phyloP scores from a whole-genome alignment of 2,888 invertebrate genomes.

The Germaria angustata region DNA sequence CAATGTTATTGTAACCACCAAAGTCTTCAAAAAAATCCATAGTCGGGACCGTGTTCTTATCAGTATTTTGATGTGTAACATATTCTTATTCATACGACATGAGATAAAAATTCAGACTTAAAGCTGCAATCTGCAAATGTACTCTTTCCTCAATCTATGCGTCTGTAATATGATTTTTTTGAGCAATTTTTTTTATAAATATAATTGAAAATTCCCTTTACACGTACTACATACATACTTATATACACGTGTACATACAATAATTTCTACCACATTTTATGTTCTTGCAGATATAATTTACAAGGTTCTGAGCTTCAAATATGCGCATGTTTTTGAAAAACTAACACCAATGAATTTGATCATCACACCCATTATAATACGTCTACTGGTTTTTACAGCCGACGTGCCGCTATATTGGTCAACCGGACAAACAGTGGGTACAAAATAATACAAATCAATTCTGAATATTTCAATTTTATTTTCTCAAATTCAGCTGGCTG shows the following conservation, averaged over 20 bases:
- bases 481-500: conserved; percentile 80
- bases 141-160: too few relatives aligned
- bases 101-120: too few relatives aligned
- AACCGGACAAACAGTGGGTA: conserved; percentile 81
- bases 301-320: conserved; percentile 79
- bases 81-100: too few relatives aligned
- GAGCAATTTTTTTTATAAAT: too few relatives aligned
- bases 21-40: too few relatives aligned
- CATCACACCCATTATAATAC: conserved; percentile 81
- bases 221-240: too few relatives aligned
- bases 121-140: too few relatives aligned
- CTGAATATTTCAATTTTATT: neutral
- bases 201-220: too few relatives aligned
- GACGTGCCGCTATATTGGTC: conserved; percentile 81
- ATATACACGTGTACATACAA: neutral
- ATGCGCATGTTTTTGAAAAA: conserved; percentile 81
- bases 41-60: too few relatives aligned
- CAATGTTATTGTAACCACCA: too few relatives aligned
- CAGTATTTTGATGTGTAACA: too few relatives aligned
- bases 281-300: conserved; percentile 79
- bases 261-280: conserved; percentile 39
- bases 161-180: too few relatives aligned
- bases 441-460: neutral
- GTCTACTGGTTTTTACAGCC: conserved; percentile 80
- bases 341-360: conserved; percentile 82